Evolutionary conservation across 2,113 vertebrate genomes (phyloP), one percentile per base, ranked within the genome.

Genomic region (Cromileptes altivelis): DNA sequence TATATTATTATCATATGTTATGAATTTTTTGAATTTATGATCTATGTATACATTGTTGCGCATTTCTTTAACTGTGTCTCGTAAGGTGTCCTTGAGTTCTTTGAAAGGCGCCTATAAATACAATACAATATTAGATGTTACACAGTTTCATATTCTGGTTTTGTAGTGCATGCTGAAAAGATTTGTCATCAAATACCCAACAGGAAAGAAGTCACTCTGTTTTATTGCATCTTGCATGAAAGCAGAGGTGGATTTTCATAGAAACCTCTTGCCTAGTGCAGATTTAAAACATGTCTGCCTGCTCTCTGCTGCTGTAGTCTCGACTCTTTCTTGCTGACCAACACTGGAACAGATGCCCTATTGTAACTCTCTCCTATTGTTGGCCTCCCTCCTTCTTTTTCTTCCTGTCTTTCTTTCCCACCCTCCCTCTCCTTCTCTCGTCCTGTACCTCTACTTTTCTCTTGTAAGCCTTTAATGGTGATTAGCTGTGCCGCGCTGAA

Each of bases 401-500:
- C 18, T 33, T 14, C 57, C 21, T 53, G 27, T 81, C 82, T 58
- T 27, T 81, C 62, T 42, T 65, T 74, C 64, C 71, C 69, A 27
- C 64, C 65, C 82, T 47, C 62, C 67, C 37, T 53, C 67, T 74
- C 79, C 70, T 42, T 52, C 84, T 70, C 40, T n/a, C 40, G 19
- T 74, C 81, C 81, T 40, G 45, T 62, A 60, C 70, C 67, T 55
- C 69, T 49, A 57, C 81, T 85, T 86, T 70, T 74, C 80, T 87
- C 87, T 67, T 84, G 85, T 85, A 89, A 91, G 88, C 83, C 88
- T 80, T 92, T 93, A 82, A 91, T 85, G 88, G 81, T 92, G 89
- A 90, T 91, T 88, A 91, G 83, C 75, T 58, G 64, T 73, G 67
- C 75, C 62, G 25, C 77, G 57, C 71, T 91, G 78, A 84, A 84